A percentile compares a stretch with the other conserved stretches of the same genome.
phyloP scores from a whole-genome alignment of 2,888 invertebrate genomes.

The Sminthurinus aureus region DNA sequence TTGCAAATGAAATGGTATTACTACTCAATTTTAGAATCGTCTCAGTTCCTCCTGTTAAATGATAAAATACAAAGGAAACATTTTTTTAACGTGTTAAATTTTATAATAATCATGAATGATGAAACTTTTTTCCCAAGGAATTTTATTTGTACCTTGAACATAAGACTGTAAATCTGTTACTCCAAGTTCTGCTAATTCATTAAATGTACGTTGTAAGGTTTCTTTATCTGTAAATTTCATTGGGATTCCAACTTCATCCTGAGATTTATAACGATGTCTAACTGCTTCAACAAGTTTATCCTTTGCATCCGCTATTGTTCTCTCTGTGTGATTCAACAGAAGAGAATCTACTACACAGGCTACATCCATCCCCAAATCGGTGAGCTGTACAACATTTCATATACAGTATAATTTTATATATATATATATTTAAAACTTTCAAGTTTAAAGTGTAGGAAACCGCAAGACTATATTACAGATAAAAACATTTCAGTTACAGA shows the following conservation, averaged over 20 bases:
- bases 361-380: conserved; percentile 82
- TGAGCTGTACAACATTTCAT: conserved; percentile 63
- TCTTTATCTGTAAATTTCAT: conserved; percentile 79
- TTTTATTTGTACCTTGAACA: conserved; percentile 66
- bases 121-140: background rate
- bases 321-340: conserved; percentile 77
- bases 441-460: background rate
- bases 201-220: conserved; percentile 73
- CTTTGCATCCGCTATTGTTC: conserved; percentile 78
- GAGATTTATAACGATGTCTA: conserved; percentile 70
- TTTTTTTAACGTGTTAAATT: too few species aligned
- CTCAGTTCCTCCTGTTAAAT: conserved; percentile 67
- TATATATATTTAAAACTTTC: background rate
- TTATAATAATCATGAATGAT: background rate
- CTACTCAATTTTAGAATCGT: conserved; percentile 77
- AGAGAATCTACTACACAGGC: conserved; percentile 90
- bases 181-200: conserved; percentile 75
- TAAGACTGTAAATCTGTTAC: conserved; percentile 72
- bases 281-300: conserved; percentile 85
- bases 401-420: background rate
- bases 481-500: background rate
- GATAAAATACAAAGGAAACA: background rate
- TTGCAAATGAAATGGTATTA: conserved; percentile 82
- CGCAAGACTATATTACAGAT: background rate
- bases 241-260: conserved; percentile 88